Conservation (phyloP, 2,797 vertebrate species). For the Mormyrus hasselquistii region DNA sequence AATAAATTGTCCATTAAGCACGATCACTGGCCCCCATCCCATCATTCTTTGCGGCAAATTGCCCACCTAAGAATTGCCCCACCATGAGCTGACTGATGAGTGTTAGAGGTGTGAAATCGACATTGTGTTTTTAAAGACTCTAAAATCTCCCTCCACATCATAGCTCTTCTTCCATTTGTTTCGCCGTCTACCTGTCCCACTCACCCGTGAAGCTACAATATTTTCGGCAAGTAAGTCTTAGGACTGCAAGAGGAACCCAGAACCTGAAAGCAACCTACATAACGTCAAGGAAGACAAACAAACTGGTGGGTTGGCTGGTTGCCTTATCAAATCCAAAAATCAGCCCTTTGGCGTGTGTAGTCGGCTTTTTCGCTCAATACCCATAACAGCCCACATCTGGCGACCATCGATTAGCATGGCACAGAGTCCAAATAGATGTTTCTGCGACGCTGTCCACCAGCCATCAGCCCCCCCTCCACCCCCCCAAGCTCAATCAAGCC, state of each 20-base stretch:
- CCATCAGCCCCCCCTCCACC: constrained; percentile 47
- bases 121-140: background rate
- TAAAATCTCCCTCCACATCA: background rate
- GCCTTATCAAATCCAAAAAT: background rate
- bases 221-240: background rate
- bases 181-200: background rate
- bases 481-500: constrained; percentile 49
- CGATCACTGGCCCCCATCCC: background rate
- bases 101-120: background rate
- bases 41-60: background rate
- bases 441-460: constrained; percentile 25
- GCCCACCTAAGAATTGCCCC: background rate
- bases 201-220: background rate
- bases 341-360: constrained; percentile 31
- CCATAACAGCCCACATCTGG: constrained; percentile 50
- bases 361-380: constrained; percentile 30
- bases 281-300: background rate
- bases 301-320: background rate
- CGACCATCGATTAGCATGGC: constrained; percentile 56
- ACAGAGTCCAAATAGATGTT: constrained; percentile 52
- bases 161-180: background rate
- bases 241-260: background rate
- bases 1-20: background rate
- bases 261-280: background rate
- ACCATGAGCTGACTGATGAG: background rate